Conservation (phyloP, 1,140 invertebrate species). For the Caenorhabditis brenneri region DNA sequence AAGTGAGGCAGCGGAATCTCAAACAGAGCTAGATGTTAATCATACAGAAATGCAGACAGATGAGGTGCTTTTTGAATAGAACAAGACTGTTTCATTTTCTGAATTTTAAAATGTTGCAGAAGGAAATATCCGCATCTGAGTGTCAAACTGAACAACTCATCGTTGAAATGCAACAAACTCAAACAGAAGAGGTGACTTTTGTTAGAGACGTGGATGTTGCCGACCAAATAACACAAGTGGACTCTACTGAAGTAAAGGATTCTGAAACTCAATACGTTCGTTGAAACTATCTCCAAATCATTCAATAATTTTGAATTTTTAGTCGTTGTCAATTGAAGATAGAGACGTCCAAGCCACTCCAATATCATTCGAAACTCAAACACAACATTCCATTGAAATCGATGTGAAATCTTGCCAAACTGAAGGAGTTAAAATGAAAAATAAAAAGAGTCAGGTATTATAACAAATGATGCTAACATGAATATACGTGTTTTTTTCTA, state of each 20-base stretch:
- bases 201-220: not conserved
- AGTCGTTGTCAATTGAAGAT: slow-evolving; percentile 1
- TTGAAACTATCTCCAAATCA: no score
- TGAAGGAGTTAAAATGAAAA: slow-evolving; percentile 18
- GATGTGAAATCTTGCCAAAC: slow-evolving; percentile 40
- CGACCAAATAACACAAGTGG: slow-evolving; percentile 7
- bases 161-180: not conserved
- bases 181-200: not conserved
- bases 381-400: slow-evolving; percentile 38
- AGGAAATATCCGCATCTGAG: not conserved
- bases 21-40: not conserved
- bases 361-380: slow-evolving; percentile 33
- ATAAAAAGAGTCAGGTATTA: slow-evolving; percentile 31
- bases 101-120: not conserved
- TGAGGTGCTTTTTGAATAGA: not conserved
- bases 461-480: not conserved
- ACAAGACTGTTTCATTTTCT: not conserved
- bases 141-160: not conserved
- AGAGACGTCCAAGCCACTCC: slow-evolving; percentile 11
- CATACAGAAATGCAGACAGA: not conserved
- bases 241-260: not conserved
- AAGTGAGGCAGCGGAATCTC: not conserved
- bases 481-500: not conserved
- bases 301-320: no score
- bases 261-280: slow-evolving; percentile 17